Evolutionary conservation across 2,113 vertebrate species (phyloP), one percentile per base, ranked within the genome.

Genomic region (Morone saxatilis): DNA sequence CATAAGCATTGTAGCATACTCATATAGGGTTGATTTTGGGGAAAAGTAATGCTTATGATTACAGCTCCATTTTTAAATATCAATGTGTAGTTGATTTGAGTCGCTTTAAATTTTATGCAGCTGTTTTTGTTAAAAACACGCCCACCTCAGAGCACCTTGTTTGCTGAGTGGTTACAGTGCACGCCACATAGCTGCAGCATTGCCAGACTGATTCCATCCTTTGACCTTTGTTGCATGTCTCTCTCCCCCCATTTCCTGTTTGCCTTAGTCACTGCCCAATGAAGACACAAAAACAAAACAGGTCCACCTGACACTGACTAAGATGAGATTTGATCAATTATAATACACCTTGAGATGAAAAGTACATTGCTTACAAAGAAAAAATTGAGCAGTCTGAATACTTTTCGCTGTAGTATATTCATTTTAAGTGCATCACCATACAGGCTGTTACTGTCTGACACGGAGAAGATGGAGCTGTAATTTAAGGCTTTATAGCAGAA

Each of bases 61-160:
- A 48, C 69, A 86, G 76, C 69, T 86, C 50, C 38, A 63, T 86
- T 78, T 85, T 77, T 51, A n/a, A 54, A 73, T 71, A 53, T 53
- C 45, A 25, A 6, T 43, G 7, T 43, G 6, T 11, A 4, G 16
- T 68, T 48, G 31, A 61, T 20, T 19, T 48, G 31, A 66, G 25
- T 19, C 5, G 7, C 22, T 61, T 56, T 31, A 22, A 11, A 48
- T 68, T 77, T 65, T n/a, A 62, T 19, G 3, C 17, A 67, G 4
- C 11, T 47, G 40, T 50, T 50, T 68, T 79, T 67, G 5, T 20
- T 57, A 40, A 65, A 81, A 59, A 31, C 31, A 31, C 2, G 31
- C 2, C 3, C 31, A 31, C 31, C 31, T 3, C 31, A 31, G 31
- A 31, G 31, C 31, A 31, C 31, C 31, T 31, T 31, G 31, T 31